Conservation (phyloP, 1,140 invertebrate species). For the Ptiloglossa arizonensis region DNA sequence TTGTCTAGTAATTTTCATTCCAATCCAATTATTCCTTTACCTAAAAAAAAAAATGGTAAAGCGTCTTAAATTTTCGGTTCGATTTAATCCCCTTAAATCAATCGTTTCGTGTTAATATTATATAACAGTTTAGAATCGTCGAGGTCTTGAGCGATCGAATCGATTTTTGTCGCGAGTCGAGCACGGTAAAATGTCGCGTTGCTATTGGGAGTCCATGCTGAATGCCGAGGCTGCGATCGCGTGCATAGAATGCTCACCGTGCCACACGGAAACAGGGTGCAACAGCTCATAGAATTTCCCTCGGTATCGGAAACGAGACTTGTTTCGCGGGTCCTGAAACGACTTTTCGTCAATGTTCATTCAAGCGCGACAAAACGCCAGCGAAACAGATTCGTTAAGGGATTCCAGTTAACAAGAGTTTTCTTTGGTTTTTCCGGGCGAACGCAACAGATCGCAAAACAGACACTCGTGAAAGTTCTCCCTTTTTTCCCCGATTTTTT, state of each 20-base stretch:
- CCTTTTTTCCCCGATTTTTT: neutral
- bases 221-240: neutral
- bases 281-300: constrained; percentile 15
- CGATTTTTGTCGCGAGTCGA: too few species aligned
- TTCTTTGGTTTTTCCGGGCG: too few species aligned
- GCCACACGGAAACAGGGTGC: neutral
- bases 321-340: neutral
- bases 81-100: too few species aligned
- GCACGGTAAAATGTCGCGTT: neutral
- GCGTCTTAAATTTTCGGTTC: too few species aligned
- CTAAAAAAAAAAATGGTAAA: too few species aligned
- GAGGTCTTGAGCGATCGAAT: too few species aligned
- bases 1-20: too few species aligned
- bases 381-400: neutral
- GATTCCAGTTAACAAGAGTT: neutral
- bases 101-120: too few species aligned
- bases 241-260: neutral
- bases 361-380: neutral
- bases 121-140: too few species aligned
- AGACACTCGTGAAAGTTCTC: neutral
- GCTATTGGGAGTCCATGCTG: constrained; percentile 1
- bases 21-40: too few species aligned
- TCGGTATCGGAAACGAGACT: neutral
- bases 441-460: neutral
- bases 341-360: neutral